Percentiles rank a stretch among this genome's conserved stretches.
phyloP scores from a whole-genome alignment of 2,797 vertebrate genomes.

The Ispidina lecontei region DNA sequence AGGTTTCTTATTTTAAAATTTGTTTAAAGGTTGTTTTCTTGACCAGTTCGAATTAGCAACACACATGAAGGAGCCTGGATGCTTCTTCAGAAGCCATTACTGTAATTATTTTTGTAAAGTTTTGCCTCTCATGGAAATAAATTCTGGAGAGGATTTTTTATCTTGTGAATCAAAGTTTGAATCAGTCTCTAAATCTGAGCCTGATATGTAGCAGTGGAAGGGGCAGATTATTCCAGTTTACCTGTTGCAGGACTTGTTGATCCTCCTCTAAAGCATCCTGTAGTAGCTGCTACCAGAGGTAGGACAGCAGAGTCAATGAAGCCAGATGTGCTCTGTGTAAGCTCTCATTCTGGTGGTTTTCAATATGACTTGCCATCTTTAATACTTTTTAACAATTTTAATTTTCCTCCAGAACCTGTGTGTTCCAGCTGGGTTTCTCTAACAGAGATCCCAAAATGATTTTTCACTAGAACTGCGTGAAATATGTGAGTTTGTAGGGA shows the following conservation, averaged over 20 bases:
- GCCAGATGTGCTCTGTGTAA: background rate
- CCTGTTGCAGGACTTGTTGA: background rate
- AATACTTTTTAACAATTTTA: background rate
- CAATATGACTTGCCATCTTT: background rate
- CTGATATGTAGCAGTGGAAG: background rate
- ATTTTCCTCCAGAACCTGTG: background rate
- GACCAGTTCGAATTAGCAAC: background rate
- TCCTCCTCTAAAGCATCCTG: background rate
- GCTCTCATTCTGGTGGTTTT: background rate
- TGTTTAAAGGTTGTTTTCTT: background rate
- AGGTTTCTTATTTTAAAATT: accelerated
- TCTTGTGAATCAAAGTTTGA: background rate
- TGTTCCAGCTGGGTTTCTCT: background rate
- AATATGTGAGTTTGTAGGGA: background rate
- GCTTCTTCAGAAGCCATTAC: background rate
- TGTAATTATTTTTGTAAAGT: background rate
- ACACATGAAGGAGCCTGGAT: background rate
- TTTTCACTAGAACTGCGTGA: background rate
- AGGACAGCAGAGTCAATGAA: background rate
- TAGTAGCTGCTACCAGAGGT: background rate
- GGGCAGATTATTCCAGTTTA: background rate
- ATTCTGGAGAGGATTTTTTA: background rate
- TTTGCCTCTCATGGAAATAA: background rate
- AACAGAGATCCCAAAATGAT: accelerated
- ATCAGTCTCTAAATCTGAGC: background rate